Evolutionary conservation across 2,797 vertebrate genomes (phyloP).

Genomic region (Silurus lanzhouensis): DNA sequence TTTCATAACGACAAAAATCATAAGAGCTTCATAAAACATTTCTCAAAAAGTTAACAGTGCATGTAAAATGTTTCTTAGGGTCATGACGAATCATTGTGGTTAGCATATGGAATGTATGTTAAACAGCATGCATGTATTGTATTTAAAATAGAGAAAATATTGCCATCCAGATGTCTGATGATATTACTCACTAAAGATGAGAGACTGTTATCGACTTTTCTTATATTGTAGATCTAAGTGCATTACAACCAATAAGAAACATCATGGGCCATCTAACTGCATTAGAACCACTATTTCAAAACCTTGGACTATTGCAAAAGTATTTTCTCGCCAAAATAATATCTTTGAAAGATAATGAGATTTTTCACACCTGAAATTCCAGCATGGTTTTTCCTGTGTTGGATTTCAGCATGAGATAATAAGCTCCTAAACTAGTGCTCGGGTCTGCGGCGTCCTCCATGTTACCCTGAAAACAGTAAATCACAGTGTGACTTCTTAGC

Average conservation of each 20-base stretch:
- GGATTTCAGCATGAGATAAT: slow-evolving; percentile 83
- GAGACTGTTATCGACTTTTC: neutral
- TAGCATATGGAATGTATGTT: slow-evolving; percentile 29
- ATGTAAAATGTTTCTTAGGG: neutral
- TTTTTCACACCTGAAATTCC: slow-evolving; percentile 84
- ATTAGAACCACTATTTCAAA: neutral
- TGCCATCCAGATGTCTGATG: neutral
- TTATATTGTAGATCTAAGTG: neutral
- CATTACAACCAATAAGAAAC: neutral
- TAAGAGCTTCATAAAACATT: slow-evolving; percentile 26
- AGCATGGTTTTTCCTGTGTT: slow-evolving; percentile 87
- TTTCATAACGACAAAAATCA: slow-evolving; percentile 18
- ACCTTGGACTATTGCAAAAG: neutral
- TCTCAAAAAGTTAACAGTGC: slow-evolving; percentile 11
- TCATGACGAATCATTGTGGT: neutral
- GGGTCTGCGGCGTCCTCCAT: slow-evolving; percentile 81
- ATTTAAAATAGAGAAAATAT: slow-evolving; percentile 28
- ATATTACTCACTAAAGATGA: neutral
- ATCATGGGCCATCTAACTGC: neutral
- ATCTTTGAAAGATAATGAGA: neutral
- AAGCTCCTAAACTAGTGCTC: slow-evolving; percentile 86
- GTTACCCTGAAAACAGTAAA: slow-evolving; percentile 74
- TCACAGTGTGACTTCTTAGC: slow-evolving; percentile 35
- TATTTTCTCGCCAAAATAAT: neutral
- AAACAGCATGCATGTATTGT: slow-evolving; percentile 31